These are phyloP conservation scores for Xyrauchen texanus DNA, from an alignment of 2,113 vertebrate species.

Conservation along the genomic window DNA sequence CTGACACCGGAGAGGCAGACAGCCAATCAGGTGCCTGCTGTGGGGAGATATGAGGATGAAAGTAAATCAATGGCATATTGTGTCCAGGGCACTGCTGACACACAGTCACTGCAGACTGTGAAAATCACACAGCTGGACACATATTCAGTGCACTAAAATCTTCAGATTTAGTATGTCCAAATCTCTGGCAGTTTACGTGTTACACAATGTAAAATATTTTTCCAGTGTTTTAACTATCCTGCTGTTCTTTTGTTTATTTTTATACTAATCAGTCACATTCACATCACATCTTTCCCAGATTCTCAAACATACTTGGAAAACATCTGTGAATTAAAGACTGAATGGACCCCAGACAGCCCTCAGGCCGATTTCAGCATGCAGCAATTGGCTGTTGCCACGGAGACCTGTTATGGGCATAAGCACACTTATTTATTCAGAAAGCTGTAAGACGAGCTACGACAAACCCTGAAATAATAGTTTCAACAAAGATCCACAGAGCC, in stretches of 20 bases:
- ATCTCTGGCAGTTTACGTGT: background rate
- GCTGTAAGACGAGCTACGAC: too few species aligned
- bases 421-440: too few species aligned
- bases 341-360: conserved; percentile 21
- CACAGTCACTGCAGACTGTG: background rate
- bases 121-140: conserved; percentile 7
- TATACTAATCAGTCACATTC: background rate
- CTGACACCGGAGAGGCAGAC: conserved; percentile 36
- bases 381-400: background rate
- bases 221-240: background rate
- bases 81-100: conserved; percentile 51
- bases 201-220: background rate
- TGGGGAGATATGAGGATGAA: conserved; percentile 65
- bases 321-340: conserved; percentile 15
- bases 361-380: conserved; percentile 5
- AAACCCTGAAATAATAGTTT: too few species aligned
- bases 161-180: too few species aligned
- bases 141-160: conserved; percentile 5
- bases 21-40: conserved; percentile 74
- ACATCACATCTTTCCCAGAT: background rate
- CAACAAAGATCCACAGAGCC: too few species aligned
- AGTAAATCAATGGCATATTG: conserved; percentile 60
- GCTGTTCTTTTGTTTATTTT: conserved; percentile 26
- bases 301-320: conserved; percentile 17
- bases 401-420: background rate